These are phyloP conservation scores for Hipparchia sbordonii DNA, from an alignment of 2,888 invertebrate species.

Conservation along the genomic window DNA sequence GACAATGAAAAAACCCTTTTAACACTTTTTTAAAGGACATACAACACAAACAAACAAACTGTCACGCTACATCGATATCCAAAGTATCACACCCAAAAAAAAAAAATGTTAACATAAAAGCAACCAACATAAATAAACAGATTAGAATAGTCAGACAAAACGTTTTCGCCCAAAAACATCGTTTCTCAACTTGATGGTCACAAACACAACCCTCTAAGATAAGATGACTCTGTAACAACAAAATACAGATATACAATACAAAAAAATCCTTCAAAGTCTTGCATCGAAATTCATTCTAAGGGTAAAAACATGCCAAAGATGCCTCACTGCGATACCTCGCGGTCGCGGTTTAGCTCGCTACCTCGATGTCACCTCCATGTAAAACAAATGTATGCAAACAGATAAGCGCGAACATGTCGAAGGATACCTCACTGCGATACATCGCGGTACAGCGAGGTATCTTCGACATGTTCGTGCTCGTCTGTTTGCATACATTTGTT, in stretches of 20 bases:
- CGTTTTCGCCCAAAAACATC: background rate
- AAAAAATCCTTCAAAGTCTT: background rate
- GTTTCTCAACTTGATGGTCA: background rate
- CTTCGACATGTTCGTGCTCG: no score
- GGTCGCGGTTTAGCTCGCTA: no score
- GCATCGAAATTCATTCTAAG: no score
- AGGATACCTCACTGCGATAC: no score
- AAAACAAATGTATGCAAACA: no score
- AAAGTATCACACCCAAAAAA: background rate
- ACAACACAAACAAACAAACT: background rate
- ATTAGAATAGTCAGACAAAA: slow-evolving; percentile 6
- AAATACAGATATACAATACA: background rate
- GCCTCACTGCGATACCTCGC: no score
- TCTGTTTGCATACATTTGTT: no score
- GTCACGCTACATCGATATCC: background rate
- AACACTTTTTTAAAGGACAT: background rate
- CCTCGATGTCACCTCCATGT: no score
- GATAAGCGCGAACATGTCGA: no score
- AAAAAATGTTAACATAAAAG: slow-evolving; percentile 9
- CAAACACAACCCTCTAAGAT: background rate
- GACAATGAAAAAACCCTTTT: background rate
- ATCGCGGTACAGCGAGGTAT: no score
- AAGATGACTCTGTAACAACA: background rate
- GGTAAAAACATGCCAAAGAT: no score
- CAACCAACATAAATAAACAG: slow-evolving; percentile 1